Conservation (phyloP, 2,113 vertebrate species). For the Dipodomys merriami region DNA sequence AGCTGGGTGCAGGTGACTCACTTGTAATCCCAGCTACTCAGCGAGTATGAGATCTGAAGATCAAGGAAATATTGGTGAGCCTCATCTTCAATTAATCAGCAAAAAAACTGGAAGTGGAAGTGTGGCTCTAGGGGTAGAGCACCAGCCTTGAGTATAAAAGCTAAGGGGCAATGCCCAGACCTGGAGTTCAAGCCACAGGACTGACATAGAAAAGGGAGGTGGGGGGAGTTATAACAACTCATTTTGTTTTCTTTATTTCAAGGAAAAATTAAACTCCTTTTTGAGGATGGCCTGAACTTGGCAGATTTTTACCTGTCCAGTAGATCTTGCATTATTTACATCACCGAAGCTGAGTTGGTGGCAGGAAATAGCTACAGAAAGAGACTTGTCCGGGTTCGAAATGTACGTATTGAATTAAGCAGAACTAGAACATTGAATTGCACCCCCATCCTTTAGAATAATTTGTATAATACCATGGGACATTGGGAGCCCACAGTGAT, state of each 20-base stretch:
- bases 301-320: constrained; percentile 94
- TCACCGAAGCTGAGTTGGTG: constrained; percentile 94
- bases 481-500: background rate
- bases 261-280: constrained; percentile 90
- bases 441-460: background rate
- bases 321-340: constrained; percentile 90
- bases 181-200: too few relatives aligned
- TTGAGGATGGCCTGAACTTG: constrained; percentile 90
- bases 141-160: too few relatives aligned
- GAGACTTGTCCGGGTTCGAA: constrained; percentile 93
- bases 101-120: too few relatives aligned
- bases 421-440: background rate
- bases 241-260: constrained; percentile 53
- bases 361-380: constrained; percentile 91
- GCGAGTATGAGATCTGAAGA: too few relatives aligned
- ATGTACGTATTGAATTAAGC: constrained; percentile 86
- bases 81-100: too few relatives aligned
- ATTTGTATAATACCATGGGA: background rate
- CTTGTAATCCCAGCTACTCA: too few relatives aligned
- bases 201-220: too few relatives aligned
- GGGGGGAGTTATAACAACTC: background rate
- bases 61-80: too few relatives aligned
- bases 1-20: too few relatives aligned
- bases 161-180: too few relatives aligned
- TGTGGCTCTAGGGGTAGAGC: too few relatives aligned